phyloP scores from a whole-genome alignment of 2,888 invertebrate species.

The Lasioglossum morio region DNA sequence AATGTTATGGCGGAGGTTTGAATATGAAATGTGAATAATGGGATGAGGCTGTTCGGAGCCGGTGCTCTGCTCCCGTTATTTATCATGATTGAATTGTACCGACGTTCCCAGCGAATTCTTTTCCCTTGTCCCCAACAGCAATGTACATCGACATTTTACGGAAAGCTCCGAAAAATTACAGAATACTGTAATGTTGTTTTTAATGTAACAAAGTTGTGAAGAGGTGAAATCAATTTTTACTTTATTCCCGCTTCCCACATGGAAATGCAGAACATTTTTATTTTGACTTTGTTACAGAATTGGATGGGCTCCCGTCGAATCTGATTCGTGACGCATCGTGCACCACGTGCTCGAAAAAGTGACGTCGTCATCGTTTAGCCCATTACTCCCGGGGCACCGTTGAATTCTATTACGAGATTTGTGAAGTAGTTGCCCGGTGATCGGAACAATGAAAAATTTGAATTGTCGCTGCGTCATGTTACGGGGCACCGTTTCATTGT shows the following conservation, averaged over 20 bases:
- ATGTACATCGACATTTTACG: background rate
- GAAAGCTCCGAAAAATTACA: too few species aligned
- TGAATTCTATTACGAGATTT: constrained; percentile 36
- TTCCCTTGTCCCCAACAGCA: background rate
- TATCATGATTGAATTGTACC: constrained; percentile 3
- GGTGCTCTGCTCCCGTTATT: background rate
- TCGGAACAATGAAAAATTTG: constrained; percentile 25
- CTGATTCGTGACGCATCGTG: constrained; percentile 32
- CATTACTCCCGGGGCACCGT: constrained; percentile 16
- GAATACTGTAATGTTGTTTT: too few species aligned
- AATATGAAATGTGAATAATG: constrained; percentile 21
- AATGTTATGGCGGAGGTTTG: constrained; percentile 23
- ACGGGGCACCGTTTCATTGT: background rate
- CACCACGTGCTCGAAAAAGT: background rate
- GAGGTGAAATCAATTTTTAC: too few species aligned
- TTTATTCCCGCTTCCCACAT: too few species aligned
- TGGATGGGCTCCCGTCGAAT: background rate
- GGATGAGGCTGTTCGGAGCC: background rate
- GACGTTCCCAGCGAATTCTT: background rate
- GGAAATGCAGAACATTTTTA: too few species aligned
- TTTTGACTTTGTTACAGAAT: too few species aligned
- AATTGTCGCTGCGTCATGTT: constrained; percentile 31
- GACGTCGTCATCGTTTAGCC: constrained; percentile 22
- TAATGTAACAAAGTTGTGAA: too few species aligned
- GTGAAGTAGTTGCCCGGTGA: constrained; percentile 20